These are phyloP conservation scores for Noctua janthe DNA, from an alignment of 2,888 invertebrate species.

Conservation along the genomic window DNA sequence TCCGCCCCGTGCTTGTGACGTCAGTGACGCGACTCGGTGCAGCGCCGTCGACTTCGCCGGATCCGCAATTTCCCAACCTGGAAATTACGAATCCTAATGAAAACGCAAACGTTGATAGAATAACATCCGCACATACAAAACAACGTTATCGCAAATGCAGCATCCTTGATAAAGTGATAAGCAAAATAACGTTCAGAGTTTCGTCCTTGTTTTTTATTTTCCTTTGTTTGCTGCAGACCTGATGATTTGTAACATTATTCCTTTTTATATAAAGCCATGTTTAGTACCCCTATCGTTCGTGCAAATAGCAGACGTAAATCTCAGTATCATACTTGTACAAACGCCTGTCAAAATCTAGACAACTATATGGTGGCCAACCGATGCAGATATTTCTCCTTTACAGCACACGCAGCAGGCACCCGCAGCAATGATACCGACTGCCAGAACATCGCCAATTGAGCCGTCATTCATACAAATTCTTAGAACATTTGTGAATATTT, in stretches of 20 bases:
- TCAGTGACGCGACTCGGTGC: constrained; percentile 51
- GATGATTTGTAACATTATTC: constrained; percentile 6
- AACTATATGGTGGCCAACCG: neutral
- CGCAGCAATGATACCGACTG: neutral
- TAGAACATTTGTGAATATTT: neutral
- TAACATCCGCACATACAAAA: constrained; percentile 71
- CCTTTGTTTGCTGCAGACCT: constrained; percentile 8
- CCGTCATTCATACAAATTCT: neutral
- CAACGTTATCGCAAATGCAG: constrained; percentile 55
- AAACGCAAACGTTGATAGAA: constrained; percentile 76
- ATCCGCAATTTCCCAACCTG: constrained; percentile 83
- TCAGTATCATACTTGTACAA: neutral
- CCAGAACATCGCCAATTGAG: neutral
- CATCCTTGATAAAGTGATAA: constrained; percentile 40
- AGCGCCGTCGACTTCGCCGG: constrained; percentile 58
- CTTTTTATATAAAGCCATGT: neutral
- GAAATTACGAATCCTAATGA: constrained; percentile 84
- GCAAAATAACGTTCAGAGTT: constrained; percentile 7
- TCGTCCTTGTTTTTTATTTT: constrained; percentile 23
- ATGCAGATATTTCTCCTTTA: neutral
- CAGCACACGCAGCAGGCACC: neutral
- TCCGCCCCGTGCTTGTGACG: constrained; percentile 47
- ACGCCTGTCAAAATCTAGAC: constrained; percentile 9
- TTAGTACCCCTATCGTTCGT: neutral
- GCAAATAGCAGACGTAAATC: neutral